Percentiles rank a stretch among this genome's conserved stretches.
Evolutionary conservation across 2,888 invertebrate genomes (phyloP).

Genomic region (Imbricaverruca yamaguchii): DNA sequence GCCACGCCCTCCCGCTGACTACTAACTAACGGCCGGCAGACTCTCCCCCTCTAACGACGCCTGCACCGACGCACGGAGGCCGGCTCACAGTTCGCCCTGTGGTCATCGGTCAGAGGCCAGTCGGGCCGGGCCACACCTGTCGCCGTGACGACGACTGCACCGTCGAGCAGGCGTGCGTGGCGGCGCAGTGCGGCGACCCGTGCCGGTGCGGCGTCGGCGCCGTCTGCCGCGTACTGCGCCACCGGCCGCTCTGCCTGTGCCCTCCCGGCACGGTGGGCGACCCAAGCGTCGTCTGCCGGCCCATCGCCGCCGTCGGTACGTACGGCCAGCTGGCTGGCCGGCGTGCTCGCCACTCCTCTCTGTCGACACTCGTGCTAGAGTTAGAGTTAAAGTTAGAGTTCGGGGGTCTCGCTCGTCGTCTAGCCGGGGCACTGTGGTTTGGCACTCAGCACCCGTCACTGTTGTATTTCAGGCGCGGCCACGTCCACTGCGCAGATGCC

Average conservation of each 20-base stretch:
- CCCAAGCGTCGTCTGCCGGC: slow-evolving; percentile 51
- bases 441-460: neutral
- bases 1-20: neutral
- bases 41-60: neutral
- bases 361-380: too few species aligned
- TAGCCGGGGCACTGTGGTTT: slow-evolving; percentile 25
- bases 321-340: slow-evolving; percentile 28
- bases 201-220: slow-evolving; percentile 50
- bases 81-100: neutral
- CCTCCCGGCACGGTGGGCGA: slow-evolving; percentile 68
- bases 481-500: neutral
- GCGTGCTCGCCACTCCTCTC: slow-evolving; percentile 24
- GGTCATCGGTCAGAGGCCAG: neutral
- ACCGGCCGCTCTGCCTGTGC: slow-evolving; percentile 56
- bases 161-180: slow-evolving; percentile 39
- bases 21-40: slow-evolving; percentile 3
- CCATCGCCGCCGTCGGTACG: slow-evolving; percentile 28
- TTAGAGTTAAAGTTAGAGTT: too few species aligned
- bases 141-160: slow-evolving; percentile 36
- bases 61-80: neutral
- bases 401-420: slow-evolving; percentile 27
- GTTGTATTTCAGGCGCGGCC: slow-evolving; percentile 4
- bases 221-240: slow-evolving; percentile 36
- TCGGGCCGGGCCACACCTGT: neutral
- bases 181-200: slow-evolving; percentile 66